A percentile compares a stretch with the other conserved stretches of the same genome.
phyloP scores from a whole-genome alignment of 2,113 vertebrate species.

The Scartelaos histophorus region DNA sequence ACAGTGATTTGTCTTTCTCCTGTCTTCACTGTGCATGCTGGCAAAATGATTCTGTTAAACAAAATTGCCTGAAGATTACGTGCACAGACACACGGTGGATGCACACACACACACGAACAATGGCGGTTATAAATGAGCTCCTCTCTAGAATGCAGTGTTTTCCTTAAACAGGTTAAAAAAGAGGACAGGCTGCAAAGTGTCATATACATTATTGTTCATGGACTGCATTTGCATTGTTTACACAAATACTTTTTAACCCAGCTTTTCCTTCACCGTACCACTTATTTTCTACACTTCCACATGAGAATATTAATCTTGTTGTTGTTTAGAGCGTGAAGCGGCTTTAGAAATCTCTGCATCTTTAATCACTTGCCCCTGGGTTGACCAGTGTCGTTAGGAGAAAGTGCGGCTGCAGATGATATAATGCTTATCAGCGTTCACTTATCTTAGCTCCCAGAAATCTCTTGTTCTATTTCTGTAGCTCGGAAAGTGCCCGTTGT shows the following conservation, averaged over 20 bases:
- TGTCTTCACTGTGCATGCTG: constrained; percentile 52
- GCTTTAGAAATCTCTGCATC: constrained; percentile 68
- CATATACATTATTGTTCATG: constrained; percentile 22
- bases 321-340: constrained; percentile 67
- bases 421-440: constrained; percentile 56
- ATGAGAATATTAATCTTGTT: constrained; percentile 70
- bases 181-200: constrained; percentile 39
- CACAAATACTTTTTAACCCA: constrained; percentile 27
- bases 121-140: constrained; percentile 62
- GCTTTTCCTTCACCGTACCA: constrained; percentile 32
- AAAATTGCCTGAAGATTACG: constrained; percentile 67
- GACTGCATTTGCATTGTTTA: constrained; percentile 48
- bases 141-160: constrained; percentile 34
- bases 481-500: constrained; percentile 47
- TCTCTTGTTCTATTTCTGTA: constrained; percentile 64
- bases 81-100: constrained; percentile 25
- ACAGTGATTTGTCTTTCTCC: constrained; percentile 71
- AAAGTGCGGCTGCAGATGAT: constrained; percentile 44
- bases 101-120: constrained; percentile 16
- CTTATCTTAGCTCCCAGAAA: constrained; percentile 65
- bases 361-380: constrained; percentile 70
- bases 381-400: constrained; percentile 68
- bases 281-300: constrained; percentile 45
- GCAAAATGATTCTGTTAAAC: constrained; percentile 71
- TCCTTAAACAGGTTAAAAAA: constrained; percentile 50